These are phyloP conservation scores for Eupithecia dodoneata DNA, from an alignment of 2,888 invertebrate species.

Conservation along the genomic window DNA sequence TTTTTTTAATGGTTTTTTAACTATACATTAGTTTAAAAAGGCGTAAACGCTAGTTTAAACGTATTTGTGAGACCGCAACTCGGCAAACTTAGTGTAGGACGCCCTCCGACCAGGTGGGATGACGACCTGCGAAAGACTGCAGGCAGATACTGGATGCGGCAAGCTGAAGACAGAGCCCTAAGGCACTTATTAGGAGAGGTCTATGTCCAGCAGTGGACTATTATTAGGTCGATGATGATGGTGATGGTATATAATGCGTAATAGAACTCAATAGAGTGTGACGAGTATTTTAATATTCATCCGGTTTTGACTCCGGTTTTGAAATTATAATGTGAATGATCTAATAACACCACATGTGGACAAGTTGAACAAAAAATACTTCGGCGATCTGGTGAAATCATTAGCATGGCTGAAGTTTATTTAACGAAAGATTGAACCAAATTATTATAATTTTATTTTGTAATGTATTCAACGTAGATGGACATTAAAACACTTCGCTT, in stretches of 20 bases:
- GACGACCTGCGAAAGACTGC: no score
- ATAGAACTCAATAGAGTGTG: conserved; percentile 43
- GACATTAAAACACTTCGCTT: background rate
- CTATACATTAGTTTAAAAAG: no score
- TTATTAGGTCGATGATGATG: no score
- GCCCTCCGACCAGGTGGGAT: no score
- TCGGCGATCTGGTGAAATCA: conserved; percentile 52
- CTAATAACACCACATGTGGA: conserved; percentile 62
- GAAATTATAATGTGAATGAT: conserved; percentile 65
- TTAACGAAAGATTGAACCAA: conserved; percentile 6
- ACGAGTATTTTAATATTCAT: conserved; percentile 53
- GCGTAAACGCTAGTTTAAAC: no score
- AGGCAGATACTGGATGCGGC: no score
- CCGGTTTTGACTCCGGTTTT: conserved; percentile 63
- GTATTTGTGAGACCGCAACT: no score
- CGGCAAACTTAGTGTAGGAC: no score
- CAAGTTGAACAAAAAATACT: conserved; percentile 54
- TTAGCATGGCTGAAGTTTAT: conserved; percentile 39
- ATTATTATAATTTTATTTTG: conserved; percentile 11
- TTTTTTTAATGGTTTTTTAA: conserved; percentile 1
- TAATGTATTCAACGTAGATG: conserved; percentile 1
- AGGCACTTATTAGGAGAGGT: no score
- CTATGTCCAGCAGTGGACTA: no score
- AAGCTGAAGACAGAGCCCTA: no score
- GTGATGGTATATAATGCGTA: conserved; percentile 17